A percentile compares a stretch with the other conserved stretches of the same genome.
These are phyloP conservation scores for Rattus norvegicus DNA, from an alignment of 2,113 vertebrate species.

Conservation along the genomic window DNA sequence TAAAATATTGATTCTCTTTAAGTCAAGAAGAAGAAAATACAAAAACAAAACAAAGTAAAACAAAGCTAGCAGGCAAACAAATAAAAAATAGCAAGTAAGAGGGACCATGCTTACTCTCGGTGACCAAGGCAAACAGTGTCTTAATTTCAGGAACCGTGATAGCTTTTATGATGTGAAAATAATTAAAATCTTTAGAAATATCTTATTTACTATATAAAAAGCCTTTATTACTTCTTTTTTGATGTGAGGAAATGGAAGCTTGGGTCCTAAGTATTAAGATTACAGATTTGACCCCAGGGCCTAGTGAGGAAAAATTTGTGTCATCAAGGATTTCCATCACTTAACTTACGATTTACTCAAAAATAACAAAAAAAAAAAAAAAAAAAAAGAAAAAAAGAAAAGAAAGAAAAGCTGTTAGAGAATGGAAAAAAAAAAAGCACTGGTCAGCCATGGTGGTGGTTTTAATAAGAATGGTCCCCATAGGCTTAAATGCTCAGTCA, in stretches of 20 bases:
- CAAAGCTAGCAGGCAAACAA: background rate
- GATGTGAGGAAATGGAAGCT: background rate
- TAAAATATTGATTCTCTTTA: background rate
- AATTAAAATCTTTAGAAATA: constrained; percentile 11
- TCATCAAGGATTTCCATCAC: background rate
- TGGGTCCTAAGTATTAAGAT: background rate
- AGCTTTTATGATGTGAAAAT: constrained; percentile 21
- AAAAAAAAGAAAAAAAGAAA: too few species aligned
- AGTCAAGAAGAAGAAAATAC: background rate
- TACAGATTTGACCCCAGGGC: background rate
- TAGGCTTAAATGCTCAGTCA: too few species aligned
- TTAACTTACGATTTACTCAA: background rate
- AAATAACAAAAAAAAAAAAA: background rate
- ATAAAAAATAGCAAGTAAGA: background rate
- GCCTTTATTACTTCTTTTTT: background rate
- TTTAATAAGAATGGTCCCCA: background rate
- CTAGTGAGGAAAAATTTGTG: background rate
- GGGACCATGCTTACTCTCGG: background rate
- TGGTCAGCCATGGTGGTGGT: background rate
- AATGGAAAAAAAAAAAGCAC: background rate
- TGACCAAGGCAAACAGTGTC: background rate
- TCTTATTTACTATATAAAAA: constrained; percentile 30
- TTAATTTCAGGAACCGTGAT: background rate
- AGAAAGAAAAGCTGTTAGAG: background rate
- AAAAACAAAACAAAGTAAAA: too few species aligned